These are phyloP conservation scores for Lycocerus yunnanus DNA, from an alignment of 2,888 invertebrate genomes.

Conservation along the genomic window DNA sequence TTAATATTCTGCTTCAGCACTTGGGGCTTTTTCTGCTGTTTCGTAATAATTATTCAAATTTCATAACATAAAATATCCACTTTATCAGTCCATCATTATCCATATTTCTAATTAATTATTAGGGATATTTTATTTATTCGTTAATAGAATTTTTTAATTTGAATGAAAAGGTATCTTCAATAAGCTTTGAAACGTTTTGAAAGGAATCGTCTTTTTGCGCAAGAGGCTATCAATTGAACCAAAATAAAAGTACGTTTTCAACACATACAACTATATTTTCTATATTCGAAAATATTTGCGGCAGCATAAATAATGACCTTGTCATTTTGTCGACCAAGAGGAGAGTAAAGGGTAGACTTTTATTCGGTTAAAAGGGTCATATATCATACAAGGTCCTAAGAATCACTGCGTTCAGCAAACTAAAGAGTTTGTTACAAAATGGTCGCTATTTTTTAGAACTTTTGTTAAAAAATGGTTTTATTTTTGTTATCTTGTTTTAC, in stretches of 20 bases:
- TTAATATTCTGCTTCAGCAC: not conserved
- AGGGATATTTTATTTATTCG: not conserved
- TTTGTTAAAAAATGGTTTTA: constrained; percentile 11
- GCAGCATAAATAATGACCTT: constrained; percentile 26
- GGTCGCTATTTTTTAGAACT: constrained; percentile 27
- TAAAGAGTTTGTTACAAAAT: constrained; percentile 32
- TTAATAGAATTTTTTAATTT: not conserved
- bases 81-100: not conserved
- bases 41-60: not conserved
- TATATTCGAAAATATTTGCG: constrained; percentile 25
- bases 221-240: not conserved
- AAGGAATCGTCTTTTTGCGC: not conserved
- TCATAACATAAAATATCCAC: not conserved
- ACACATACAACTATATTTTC: constrained; percentile 21
- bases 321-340: constrained; percentile 28
- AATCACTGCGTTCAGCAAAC: constrained; percentile 31
- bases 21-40: not conserved
- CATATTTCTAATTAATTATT: not conserved
- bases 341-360: constrained; percentile 31
- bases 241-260: constrained; percentile 6
- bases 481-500: constrained; percentile 1
- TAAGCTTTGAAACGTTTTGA: not conserved
- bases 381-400: constrained; percentile 28
- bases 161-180: not conserved
- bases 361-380: constrained; percentile 32